Evolutionary conservation across 2,888 invertebrate genomes (phyloP).

Genomic region (Hirtodrosophila cameraria): DNA sequence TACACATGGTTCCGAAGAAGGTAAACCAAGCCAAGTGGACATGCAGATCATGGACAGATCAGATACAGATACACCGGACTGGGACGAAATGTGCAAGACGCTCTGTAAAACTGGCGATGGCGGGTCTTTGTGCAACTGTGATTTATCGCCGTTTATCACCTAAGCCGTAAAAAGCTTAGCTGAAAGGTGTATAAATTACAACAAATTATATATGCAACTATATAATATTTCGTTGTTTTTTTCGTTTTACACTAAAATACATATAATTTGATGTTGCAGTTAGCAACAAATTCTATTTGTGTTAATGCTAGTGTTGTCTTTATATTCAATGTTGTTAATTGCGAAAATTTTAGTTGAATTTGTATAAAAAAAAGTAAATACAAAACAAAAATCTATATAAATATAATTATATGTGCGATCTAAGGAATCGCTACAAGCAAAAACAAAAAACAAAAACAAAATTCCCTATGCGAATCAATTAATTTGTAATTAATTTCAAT

Average conservation of each 20-base stretch:
- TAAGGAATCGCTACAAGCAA: constrained; percentile 39
- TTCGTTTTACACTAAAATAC: constrained; percentile 34
- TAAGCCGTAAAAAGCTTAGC: constrained; percentile 25
- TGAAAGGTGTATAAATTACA: constrained; percentile 67
- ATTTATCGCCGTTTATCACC: constrained; percentile 86
- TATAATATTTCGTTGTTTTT: constrained; percentile 56
- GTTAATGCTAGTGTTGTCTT: constrained; percentile 75
- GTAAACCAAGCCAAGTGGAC: neutral
- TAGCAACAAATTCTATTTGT: constrained; percentile 52
- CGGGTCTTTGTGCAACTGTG: constrained; percentile 91
- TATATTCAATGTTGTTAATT: constrained; percentile 56
- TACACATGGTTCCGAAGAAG: constrained; percentile 50
- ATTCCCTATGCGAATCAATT: constrained; percentile 84
- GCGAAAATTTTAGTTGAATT: constrained; percentile 64
- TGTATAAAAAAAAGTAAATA: constrained; percentile 42
- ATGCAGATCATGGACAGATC: neutral
- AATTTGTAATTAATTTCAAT: constrained; percentile 84
- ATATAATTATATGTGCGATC: constrained; percentile 35
- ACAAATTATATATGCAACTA: constrained; percentile 47
- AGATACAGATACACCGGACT: constrained; percentile 83
- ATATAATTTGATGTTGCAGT: constrained; percentile 48
- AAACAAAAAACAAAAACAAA: constrained; percentile 53
- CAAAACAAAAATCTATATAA: constrained; percentile 32
- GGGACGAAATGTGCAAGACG: constrained; percentile 88
- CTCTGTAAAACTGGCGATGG: constrained; percentile 89